These are phyloP conservation scores for Drosophila mettleri DNA, from an alignment of 2,888 invertebrate species.

Conservation along the genomic window DNA sequence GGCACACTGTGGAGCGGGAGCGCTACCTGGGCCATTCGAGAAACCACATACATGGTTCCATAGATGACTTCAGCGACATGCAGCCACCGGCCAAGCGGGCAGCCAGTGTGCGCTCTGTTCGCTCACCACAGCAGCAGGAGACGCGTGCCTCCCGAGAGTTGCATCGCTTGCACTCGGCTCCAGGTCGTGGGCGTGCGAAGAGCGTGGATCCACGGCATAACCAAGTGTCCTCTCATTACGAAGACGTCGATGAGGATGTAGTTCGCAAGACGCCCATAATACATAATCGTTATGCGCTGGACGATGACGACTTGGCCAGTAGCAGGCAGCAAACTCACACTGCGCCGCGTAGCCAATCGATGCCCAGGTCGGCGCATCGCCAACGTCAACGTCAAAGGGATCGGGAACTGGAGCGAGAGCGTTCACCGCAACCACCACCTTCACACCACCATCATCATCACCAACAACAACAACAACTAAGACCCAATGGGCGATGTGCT, in stretches of 20 bases:
- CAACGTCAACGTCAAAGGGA: slow-evolving; percentile 67
- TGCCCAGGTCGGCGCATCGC: slow-evolving; percentile 82
- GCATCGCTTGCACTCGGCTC: slow-evolving; percentile 72
- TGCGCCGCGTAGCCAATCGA: slow-evolving; percentile 81
- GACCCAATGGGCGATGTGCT: slow-evolving; percentile 55
- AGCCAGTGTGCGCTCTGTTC: slow-evolving; percentile 80
- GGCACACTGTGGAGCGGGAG: slow-evolving; percentile 86
- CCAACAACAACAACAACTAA: slow-evolving; percentile 29
- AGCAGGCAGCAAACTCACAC: slow-evolving; percentile 42
- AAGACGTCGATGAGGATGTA: slow-evolving; percentile 82
- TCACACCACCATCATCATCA: slow-evolving; percentile 19
- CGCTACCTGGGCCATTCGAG: slow-evolving; percentile 83
- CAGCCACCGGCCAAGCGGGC: slow-evolving; percentile 77
- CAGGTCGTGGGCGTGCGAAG: slow-evolving; percentile 79
- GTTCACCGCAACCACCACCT: slow-evolving; percentile 53
- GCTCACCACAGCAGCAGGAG: slow-evolving; percentile 73
- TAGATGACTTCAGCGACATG: slow-evolving; percentile 75
- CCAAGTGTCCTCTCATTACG: slow-evolving; percentile 70
- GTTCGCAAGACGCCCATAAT: slow-evolving; percentile 88
- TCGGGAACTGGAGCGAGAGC: slow-evolving; percentile 58
- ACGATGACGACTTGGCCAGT: slow-evolving; percentile 77
- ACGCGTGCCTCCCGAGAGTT: slow-evolving; percentile 70
- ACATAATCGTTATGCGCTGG: slow-evolving; percentile 90
- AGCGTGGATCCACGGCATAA: slow-evolving; percentile 83
- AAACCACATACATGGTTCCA: slow-evolving; percentile 72